Evolutionary conservation across 2,797 vertebrate species (phyloP), one percentile per base, ranked within the genome.

Genomic region (Epinephelus awoara): DNA sequence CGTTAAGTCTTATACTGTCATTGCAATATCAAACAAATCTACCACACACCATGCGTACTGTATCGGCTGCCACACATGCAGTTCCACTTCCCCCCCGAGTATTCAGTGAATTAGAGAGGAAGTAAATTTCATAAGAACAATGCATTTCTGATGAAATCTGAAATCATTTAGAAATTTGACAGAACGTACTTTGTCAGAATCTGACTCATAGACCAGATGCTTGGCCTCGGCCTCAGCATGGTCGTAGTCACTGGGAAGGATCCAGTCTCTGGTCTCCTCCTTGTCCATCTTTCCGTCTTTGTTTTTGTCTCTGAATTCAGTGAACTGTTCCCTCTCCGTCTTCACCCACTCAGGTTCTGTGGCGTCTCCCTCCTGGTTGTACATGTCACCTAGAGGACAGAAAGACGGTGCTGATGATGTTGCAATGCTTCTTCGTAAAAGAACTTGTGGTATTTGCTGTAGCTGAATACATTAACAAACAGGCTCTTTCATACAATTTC

Each of bases 191-290:
- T 98, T 97, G 90, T 99, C 95, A 65, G 95, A 47, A 72, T 99
- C 98, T 0, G 98, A 99, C 65, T 99, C 98, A 0, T 99, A 99
- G 75, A 99, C 96, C 13, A 99, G 95, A 85, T 99, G 98, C 54
- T 98, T 97, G 29, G 98, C 97, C 75, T 99, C 98, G 0, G 98
- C 98, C 47, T 99, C 98, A 0, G 98, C 98, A 0, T 99, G 98
- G 86, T 99, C 98, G 0, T 99, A 99, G 82, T 99, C 98, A 0
- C 95, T 97, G 4, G 98, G 98, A 27, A 99, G 93, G 88, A 99
- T 99, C 98, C 98, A 99, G 66, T 99, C 98, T 79, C 96, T 97
- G 67, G 98, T 99, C 84, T 99, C 98, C 1, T 98, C 97, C 70
- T 97, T 97, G 94, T 99, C 97, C 98, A 99, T 99, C 71, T 96